These are phyloP conservation scores for Agrotis ipsilon DNA, from an alignment of 2,888 invertebrate genomes.

Conservation along the genomic window DNA sequence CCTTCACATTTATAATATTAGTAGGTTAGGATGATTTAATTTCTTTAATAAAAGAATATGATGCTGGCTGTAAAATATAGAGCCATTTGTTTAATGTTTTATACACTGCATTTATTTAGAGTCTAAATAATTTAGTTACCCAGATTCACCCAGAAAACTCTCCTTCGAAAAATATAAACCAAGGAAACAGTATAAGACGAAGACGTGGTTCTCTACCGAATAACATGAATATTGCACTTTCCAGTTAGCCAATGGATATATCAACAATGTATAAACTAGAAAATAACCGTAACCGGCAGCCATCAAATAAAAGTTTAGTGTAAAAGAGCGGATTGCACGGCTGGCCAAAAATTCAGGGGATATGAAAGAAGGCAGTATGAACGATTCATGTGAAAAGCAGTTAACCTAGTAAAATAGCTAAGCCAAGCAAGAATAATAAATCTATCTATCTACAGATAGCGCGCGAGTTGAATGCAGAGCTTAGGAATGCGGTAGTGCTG, in stretches of 20 bases:
- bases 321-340: conserved; percentile 11
- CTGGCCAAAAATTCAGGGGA: conserved; percentile 12
- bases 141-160: too few relatives aligned
- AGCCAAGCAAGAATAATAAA: neutral
- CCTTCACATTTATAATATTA: too few relatives aligned
- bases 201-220: neutral
- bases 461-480: too few relatives aligned
- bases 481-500: too few relatives aligned
- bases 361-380: conserved; percentile 2
- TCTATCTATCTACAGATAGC: too few relatives aligned
- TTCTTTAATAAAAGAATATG: too few relatives aligned
- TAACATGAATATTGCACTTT: conserved; percentile 28
- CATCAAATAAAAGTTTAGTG: conserved; percentile 20
- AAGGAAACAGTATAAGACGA: neutral
- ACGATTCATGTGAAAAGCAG: conserved; percentile 11
- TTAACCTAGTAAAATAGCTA: too few relatives aligned
- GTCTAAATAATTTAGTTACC: too few relatives aligned
- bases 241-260: neutral
- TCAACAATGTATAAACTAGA: conserved; percentile 3
- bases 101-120: too few relatives aligned
- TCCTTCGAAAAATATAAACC: neutral
- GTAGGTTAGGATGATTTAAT: too few relatives aligned
- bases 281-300: neutral
- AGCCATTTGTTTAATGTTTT: too few relatives aligned
- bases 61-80: too few relatives aligned